These are phyloP conservation scores for Heloderma charlesbogerti DNA, from an alignment of 2,113 vertebrate genomes.

Conservation along the genomic window DNA sequence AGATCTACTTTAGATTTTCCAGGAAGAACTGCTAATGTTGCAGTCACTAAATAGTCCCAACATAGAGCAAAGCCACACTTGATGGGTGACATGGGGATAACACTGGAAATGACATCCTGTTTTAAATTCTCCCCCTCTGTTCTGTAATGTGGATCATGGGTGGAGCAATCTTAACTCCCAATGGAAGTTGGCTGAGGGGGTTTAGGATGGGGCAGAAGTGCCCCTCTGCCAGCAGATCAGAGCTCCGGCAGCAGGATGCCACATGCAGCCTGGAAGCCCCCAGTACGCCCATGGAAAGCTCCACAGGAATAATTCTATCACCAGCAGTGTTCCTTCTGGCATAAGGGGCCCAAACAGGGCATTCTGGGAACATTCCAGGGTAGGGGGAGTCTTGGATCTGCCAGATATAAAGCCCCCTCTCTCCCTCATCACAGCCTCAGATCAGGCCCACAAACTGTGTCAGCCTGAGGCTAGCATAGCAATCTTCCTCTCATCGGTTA, in stretches of 20 bases:
- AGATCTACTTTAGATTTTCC: neutral
- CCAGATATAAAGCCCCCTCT: neutral
- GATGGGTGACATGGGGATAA: too few species aligned
- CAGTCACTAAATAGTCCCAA: neutral
- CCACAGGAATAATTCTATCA: neutral
- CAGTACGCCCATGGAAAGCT: neutral
- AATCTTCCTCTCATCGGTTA: neutral
- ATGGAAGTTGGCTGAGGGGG: neutral
- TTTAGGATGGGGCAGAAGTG: neutral
- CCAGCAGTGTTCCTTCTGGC: neutral
- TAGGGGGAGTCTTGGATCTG: neutral
- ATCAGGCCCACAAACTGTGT: neutral
- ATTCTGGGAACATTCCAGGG: neutral
- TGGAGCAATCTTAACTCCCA: neutral
- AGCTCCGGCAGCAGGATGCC: neutral
- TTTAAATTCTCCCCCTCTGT: neutral
- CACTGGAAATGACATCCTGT: neutral
- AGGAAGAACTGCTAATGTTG: neutral
- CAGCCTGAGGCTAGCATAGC: too few species aligned
- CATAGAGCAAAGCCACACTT: neutral
- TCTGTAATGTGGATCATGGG: neutral
- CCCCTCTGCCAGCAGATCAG: neutral
- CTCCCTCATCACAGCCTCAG: neutral
- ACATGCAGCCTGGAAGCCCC: neutral
- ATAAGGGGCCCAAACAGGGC: neutral